These are phyloP conservation scores for Remorina albescens DNA, from an alignment of 2,797 vertebrate species.

Conservation along the genomic window DNA sequence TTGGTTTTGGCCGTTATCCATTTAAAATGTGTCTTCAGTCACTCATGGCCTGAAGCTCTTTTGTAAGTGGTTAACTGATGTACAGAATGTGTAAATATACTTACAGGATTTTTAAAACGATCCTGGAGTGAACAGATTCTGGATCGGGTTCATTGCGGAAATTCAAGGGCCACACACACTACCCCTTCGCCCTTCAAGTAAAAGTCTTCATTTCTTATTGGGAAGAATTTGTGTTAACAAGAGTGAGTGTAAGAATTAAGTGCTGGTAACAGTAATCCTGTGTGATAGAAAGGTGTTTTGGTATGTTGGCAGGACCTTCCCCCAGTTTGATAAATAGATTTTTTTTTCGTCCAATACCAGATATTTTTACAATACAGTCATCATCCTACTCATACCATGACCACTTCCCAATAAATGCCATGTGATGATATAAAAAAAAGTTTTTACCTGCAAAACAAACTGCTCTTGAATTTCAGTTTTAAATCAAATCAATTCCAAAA, in stretches of 20 bases:
- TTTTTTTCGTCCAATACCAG: background rate
- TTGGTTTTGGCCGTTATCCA: conserved; percentile 47
- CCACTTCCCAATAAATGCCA: background rate
- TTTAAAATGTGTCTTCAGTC: conserved; percentile 26
- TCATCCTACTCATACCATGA: background rate
- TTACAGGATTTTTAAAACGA: conserved; percentile 19
- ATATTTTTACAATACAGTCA: background rate
- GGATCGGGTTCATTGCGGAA: conserved; percentile 24
- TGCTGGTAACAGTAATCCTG: conserved; percentile 30
- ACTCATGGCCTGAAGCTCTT: conserved; percentile 29
- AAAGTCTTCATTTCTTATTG: conserved; percentile 4
- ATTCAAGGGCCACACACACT: conserved; percentile 12
- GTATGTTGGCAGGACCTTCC: background rate
- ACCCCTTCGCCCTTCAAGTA: conserved; percentile 9
- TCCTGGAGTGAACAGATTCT: conserved; percentile 12
- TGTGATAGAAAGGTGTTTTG: background rate
- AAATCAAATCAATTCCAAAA: background rate
- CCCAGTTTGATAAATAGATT: conserved; percentile 4
- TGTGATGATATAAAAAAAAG: background rate
- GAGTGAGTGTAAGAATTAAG: conserved; percentile 13
- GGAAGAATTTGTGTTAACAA: background rate
- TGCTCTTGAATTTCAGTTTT: background rate
- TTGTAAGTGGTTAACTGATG: conserved; percentile 39
- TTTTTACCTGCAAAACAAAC: background rate
- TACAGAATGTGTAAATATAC: conserved; percentile 74